Base-by-base conservation (phyloP, 2,888 invertebrate species). In the Silvanus unidentatus region DNA sequence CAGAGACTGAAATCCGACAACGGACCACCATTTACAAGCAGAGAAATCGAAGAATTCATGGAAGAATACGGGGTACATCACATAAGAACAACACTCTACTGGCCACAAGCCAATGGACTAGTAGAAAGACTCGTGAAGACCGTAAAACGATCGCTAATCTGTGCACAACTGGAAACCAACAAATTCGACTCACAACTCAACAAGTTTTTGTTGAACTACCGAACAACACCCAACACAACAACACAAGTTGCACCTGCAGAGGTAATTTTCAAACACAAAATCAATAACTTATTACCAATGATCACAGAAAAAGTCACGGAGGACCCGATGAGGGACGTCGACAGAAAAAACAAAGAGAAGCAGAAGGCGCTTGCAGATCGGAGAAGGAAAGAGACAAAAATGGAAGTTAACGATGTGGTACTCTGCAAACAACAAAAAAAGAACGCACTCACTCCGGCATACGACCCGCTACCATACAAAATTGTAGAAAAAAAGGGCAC, bases 91-190 rank as follows among this genome's bases (percentile, higher is more conserved):
- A 53, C 52, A 16, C 50, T 46, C 1, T 49, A 44, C 32, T 54
- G 52, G 54, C 50, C 52, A 28, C 47, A 50, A 47, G 47, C 50
- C 5, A 54, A 52, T 34, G 54, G 50, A 8, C 16, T 47, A 27
- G 43, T 45, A 13, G 54, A 52, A 47, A 42, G 49, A 35, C 36
- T 44, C 32, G 50, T 52, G 4, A 49, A 43, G 40, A 46, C 45
- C 10, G 3, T 37, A 37, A 37, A 37, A 16, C 13, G 12, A 37
- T 37, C 35, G 9, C 6, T 35, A 35, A 12, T 10, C 1, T 46
- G 45, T 39, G 13, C 40, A 2, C 2, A 36, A 1, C 4, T 43
- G 10, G 48, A 46, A 42, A 43, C 42, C 2, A 34, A 39, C 8
- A 12, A 39, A 2, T 39, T 45, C 30, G 29, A 44, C 5, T 27